Percentiles rank a stretch among this genome's conserved stretches.
phyloP scores from a whole-genome alignment of 2,797 vertebrate species.

The Phoebastria nigripes region DNA sequence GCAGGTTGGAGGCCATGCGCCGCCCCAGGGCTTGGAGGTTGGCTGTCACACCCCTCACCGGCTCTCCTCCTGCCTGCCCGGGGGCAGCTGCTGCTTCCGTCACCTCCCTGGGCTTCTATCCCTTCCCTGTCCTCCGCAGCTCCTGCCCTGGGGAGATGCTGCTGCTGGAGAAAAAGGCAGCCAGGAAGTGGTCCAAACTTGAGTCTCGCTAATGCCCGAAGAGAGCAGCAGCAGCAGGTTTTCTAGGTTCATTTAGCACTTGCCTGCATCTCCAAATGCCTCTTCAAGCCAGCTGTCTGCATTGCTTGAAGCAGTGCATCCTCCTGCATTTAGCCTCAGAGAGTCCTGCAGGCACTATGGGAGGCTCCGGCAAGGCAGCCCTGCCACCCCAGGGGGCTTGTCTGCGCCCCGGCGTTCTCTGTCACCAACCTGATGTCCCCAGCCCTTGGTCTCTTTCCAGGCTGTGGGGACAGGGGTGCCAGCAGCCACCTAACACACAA shows the following conservation, averaged over 20 bases:
- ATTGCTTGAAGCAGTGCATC: background rate
- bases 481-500: background rate
- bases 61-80: background rate
- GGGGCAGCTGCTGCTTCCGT: background rate
- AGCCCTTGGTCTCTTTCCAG: background rate
- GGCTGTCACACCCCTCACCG: background rate
- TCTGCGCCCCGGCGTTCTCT: accelerated
- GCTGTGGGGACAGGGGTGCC: background rate
- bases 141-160: background rate
- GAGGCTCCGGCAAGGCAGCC: background rate
- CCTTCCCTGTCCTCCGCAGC: background rate
- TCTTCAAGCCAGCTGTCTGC: background rate
- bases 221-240: accelerated
- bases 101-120: background rate
- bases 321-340: background rate
- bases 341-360: no score
- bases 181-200: accelerated
- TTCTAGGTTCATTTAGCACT: background rate
- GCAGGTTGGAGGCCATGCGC: accelerated
- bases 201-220: accelerated
- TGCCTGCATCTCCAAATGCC: background rate
- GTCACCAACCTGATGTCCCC: accelerated
- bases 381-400: accelerated
- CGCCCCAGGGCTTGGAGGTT: accelerated
- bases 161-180: background rate